These are phyloP conservation scores for Mustela erminea DNA, from an alignment of 2,797 vertebrate species.

Conservation along the genomic window DNA sequence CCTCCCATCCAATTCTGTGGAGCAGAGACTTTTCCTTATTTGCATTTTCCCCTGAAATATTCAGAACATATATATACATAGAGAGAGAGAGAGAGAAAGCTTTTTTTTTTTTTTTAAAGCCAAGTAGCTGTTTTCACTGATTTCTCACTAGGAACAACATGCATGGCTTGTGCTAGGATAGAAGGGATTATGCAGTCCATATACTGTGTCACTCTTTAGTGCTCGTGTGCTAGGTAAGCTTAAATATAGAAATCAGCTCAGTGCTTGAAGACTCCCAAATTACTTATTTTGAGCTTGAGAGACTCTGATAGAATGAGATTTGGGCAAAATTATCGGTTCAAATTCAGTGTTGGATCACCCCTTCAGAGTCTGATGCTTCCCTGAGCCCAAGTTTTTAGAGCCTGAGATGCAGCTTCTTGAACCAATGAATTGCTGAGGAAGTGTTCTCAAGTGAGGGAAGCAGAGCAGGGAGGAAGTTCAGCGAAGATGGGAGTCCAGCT, in stretches of 20 bases:
- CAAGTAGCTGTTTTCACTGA: slow-evolving; percentile 30
- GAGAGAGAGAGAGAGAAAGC: background rate
- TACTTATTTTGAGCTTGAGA: slow-evolving; percentile 22
- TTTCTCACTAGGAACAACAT: slow-evolving; percentile 5
- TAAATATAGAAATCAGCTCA: slow-evolving; percentile 5
- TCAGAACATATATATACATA: background rate
- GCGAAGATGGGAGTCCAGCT: background rate
- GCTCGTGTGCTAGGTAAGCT: background rate
- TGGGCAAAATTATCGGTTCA: background rate
- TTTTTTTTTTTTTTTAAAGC: background rate
- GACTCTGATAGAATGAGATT: background rate
- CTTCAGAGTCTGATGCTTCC: background rate
- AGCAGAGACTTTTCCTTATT: background rate
- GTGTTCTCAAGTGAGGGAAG: background rate
- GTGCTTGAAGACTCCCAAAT: background rate
- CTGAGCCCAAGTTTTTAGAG: background rate
- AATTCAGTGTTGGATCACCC: background rate
- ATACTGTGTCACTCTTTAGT: background rate
- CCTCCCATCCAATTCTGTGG: background rate
- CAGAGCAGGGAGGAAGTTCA: background rate
- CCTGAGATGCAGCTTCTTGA: background rate
- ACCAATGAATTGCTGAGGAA: background rate
- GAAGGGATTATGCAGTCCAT: background rate
- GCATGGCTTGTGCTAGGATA: background rate
- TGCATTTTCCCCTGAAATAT: slow-evolving; percentile 1